A percentile compares a stretch with the other conserved stretches of the same genome.
Conservation (phyloP, 2,113 vertebrate species). For the Gopherus flavomarginatus region DNA sequence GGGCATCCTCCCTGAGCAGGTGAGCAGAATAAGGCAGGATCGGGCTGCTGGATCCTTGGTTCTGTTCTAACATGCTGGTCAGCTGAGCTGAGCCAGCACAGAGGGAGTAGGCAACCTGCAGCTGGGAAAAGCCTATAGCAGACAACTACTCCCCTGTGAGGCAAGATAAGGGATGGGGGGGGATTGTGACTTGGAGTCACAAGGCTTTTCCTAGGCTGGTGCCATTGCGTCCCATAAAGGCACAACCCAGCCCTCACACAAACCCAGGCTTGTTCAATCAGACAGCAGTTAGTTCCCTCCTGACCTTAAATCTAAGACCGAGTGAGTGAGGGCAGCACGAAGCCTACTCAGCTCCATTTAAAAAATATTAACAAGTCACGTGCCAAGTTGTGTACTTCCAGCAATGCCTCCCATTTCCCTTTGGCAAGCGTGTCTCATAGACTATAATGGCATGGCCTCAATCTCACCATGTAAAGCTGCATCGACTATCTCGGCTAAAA, state of each 20-base stretch:
- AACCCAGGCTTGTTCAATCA: fast-evolving
- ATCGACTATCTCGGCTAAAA: fast-evolving
- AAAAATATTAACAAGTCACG: neutral
- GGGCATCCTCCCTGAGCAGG: neutral
- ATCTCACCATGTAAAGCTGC: neutral
- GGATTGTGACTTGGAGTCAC: neutral
- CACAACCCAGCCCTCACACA: neutral
- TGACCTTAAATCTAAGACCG: neutral
- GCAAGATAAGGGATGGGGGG: neutral
- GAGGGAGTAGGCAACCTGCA: neutral
- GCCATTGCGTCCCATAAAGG: neutral
- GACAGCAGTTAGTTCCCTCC: no score
- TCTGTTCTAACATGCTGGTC: neutral
- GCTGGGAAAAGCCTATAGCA: neutral
- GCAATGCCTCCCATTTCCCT: neutral
- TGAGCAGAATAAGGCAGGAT: neutral
- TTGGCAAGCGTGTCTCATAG: neutral
- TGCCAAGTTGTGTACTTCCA: neutral
- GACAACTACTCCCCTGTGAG: neutral
- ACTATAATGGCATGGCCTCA: neutral
- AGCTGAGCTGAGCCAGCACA: neutral
- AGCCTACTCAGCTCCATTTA: neutral
- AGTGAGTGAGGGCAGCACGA: neutral
- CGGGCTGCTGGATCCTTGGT: neutral
- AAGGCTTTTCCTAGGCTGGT: fast-evolving